Conservation (phyloP, 92 coral and sea anemone species). For the Epizoanthus rinbou region DNA sequence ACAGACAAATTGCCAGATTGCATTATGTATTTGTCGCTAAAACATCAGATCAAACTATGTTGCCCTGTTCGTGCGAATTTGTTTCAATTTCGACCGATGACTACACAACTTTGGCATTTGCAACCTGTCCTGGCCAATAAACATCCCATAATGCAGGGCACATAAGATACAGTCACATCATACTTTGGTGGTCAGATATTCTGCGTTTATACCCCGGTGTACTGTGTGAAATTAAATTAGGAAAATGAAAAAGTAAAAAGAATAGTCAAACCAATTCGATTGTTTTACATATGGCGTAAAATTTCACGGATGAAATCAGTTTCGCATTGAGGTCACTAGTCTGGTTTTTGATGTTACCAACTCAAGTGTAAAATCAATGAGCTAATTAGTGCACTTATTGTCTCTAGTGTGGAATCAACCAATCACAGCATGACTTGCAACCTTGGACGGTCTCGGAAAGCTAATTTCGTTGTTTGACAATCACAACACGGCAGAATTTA, state of each 20-base stretch:
- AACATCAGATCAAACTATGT: neutral
- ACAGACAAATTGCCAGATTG: neutral
- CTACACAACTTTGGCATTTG: slow-evolving; percentile 16
- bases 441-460: slow-evolving; percentile 16
- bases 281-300: too few relatives aligned
- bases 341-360: slow-evolving; percentile 2
- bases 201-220: neutral
- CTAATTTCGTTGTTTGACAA: neutral
- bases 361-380: slow-evolving; percentile 42
- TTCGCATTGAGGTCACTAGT: neutral
- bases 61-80: neutral
- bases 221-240: too few relatives aligned
- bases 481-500: slow-evolving; percentile 34
- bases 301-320: neutral
- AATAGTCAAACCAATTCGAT: too few relatives aligned
- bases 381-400: slow-evolving; percentile 26
- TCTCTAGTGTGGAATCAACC: slow-evolving; percentile 24
- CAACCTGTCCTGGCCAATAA: slow-evolving; percentile 4
- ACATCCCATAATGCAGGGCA: neutral
- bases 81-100: slow-evolving; percentile 9
- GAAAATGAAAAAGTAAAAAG: too few relatives aligned
- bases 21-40: neutral
- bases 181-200: neutral
- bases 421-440: slow-evolving; percentile 5
- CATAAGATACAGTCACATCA: neutral